Evolutionary conservation across 2,113 vertebrate species (phyloP), one percentile per base, ranked within the genome.

Genomic region (Probosciger aterrimus): DNA sequence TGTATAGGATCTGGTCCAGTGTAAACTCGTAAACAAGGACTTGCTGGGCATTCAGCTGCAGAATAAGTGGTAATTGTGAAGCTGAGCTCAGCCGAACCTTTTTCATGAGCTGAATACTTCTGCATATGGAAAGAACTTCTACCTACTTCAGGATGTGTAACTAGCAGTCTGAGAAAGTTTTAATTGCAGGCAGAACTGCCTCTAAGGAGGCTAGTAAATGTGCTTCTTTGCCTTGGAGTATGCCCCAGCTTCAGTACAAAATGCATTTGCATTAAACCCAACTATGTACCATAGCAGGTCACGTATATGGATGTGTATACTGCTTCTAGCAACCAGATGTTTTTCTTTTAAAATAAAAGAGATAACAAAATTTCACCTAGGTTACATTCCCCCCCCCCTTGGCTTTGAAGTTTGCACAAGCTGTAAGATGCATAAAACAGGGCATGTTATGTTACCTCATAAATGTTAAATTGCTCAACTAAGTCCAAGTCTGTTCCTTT

Each of bases 401-500:
- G 19, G 53, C 92, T 96, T 90, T 94, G 94, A 96, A 86, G 71
- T 91, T 10, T 57, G 65, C 49, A 35, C 77, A 94, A 93, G 50
- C 86, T 92, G 59, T 33, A 76, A 49, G 35, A 70, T 73, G 77
- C 92, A 92, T 94, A 88, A 94, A 74, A 78, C 90, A 95, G 91
- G 87, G 62, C 70, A 93, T 62, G 47, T 87, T 94, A 86, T 69
- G 71, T 97, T 97, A 99, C 99, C 99, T 99, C 99, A 82, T 99
- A 99, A 96, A 99, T 99, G 97, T 99, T 99, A 95, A 99, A 98
- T 96, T 99, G 99, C 93, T 99, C 99, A 68, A 99, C 97, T 22
- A 99, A 98, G 97, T 99, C 99, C 76, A 99, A 98, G 96, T 99
- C 99, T 7, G 99, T 98, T 92, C 99, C 99, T 97, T 99, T 99